A percentile compares a stretch with the other conserved stretches of the same genome.
phyloP scores from a whole-genome alignment of 2,888 invertebrate species.

The Cremastinae sp. region DNA sequence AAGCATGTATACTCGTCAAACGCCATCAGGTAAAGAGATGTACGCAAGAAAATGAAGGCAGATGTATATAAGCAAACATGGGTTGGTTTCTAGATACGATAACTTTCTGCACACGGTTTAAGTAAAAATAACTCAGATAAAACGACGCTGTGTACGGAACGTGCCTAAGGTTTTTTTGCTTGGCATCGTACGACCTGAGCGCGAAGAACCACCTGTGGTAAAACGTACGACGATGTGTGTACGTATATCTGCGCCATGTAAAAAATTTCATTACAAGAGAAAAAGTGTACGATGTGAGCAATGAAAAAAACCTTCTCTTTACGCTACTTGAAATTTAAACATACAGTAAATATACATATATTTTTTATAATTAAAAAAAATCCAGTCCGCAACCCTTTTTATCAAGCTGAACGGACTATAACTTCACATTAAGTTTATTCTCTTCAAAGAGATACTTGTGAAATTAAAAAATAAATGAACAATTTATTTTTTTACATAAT shows the following conservation, averaged over 20 bases:
- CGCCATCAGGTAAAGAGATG: not conserved
- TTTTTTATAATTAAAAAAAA: too few species aligned
- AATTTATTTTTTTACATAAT: too few species aligned
- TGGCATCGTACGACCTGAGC: conserved; percentile 29
- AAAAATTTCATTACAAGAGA: conserved; percentile 5
- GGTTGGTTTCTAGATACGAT: conserved; percentile 14
- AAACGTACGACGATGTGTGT: conserved; percentile 25
- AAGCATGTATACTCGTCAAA: too few species aligned
- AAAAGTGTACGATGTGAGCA: not conserved
- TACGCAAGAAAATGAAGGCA: not conserved
- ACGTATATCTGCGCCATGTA: conserved; percentile 16
- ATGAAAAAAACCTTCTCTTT: not conserved
- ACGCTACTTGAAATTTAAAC: too few species aligned
- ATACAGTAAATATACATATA: too few species aligned
- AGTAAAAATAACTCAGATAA: conserved; percentile 60
- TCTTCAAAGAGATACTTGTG: too few species aligned
- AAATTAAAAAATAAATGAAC: too few species aligned
- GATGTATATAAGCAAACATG: conserved; percentile 10
- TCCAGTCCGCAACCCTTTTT: too few species aligned
- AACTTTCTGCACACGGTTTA: conserved; percentile 25
- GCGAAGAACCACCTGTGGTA: conserved; percentile 57
- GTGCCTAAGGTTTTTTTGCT: conserved; percentile 56
- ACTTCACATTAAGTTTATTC: too few species aligned
- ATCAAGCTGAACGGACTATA: too few species aligned
- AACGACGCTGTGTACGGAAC: conserved; percentile 61